Evolutionary conservation across 2,888 invertebrate species (phyloP).

Genomic region (Tachina fera): DNA sequence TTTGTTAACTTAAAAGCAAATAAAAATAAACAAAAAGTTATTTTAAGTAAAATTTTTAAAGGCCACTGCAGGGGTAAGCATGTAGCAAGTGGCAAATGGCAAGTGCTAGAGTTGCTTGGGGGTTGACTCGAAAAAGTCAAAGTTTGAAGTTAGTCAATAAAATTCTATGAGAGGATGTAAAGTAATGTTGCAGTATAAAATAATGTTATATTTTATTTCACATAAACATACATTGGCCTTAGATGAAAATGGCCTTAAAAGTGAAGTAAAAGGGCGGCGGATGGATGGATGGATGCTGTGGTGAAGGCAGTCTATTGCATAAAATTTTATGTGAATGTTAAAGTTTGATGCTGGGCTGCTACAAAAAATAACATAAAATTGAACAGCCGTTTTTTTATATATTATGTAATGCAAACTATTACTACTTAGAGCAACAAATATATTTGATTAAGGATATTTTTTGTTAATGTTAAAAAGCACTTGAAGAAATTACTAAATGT

Average conservation of each 20-base stretch:
- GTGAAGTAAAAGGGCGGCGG: neutral
- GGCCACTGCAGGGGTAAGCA: neutral
- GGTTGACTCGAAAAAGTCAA: conserved; percentile 46
- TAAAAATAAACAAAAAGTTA: conserved; percentile 31
- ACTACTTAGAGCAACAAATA: neutral
- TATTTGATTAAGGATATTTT: neutral
- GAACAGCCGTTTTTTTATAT: conserved; percentile 26
- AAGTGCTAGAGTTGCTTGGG: conserved; percentile 12
- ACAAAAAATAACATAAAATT: conserved; percentile 5
- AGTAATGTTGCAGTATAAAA: conserved; percentile 28
- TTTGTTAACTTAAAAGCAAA: conserved; percentile 2
- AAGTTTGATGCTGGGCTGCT: conserved; percentile 27
- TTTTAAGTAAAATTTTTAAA: conserved; percentile 39
- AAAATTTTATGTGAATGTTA: conserved; percentile 54
- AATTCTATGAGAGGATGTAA: conserved; percentile 30
- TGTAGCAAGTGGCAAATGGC: neutral
- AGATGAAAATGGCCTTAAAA: neutral
- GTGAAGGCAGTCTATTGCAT: conserved; percentile 37
- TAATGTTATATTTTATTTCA: conserved; percentile 19
- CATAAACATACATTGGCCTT: neutral
- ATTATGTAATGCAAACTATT: conserved; percentile 15
- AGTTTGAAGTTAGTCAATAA: conserved; percentile 54
- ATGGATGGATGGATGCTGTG: neutral
- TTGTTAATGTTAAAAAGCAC: neutral
- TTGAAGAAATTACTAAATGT: neutral